phyloP scores from a whole-genome alignment of 1,140 invertebrate genomes.

The Dermatophagoides farinae region DNA sequence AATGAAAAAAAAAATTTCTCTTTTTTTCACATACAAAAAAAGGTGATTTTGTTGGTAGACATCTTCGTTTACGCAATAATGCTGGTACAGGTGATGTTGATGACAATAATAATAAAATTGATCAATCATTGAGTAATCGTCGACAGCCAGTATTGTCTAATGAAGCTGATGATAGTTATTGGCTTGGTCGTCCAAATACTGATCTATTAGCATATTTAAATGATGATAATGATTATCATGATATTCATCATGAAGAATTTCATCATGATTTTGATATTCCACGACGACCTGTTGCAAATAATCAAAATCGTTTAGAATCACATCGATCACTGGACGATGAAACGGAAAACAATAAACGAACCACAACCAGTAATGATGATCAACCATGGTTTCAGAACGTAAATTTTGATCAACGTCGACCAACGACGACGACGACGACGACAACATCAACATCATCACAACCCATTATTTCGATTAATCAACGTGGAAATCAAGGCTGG shows the following conservation, averaged over 20 bases:
- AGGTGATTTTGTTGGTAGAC: not conserved
- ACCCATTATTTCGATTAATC: not conserved
- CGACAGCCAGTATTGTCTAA: not conserved
- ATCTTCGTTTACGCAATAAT: not conserved
- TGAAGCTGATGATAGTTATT: constrained; percentile 5
- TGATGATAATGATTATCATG: constrained; percentile 2
- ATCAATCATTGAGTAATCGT: not conserved
- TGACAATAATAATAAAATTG: not conserved
- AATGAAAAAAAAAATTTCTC: not conserved
- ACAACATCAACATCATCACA: not conserved
- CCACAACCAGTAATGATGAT: not conserved
- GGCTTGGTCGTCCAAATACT: not conserved
- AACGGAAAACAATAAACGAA: not conserved
- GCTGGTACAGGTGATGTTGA: not conserved
- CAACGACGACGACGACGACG: not conserved
- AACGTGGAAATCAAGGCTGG: not conserved
- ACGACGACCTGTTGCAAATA: not conserved
- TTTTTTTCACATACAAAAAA: not conserved
- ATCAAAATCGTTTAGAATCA: not conserved
- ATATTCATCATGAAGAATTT: not conserved
- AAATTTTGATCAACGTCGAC: constrained; percentile 3
- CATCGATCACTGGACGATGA: not conserved
- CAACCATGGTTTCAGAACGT: constrained; percentile 1
- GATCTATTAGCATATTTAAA: not conserved
- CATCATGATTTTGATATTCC: not conserved